Base-by-base conservation (phyloP, 2,888 invertebrate genomes). In the Drosophila nr. perissopoda region DNA sequence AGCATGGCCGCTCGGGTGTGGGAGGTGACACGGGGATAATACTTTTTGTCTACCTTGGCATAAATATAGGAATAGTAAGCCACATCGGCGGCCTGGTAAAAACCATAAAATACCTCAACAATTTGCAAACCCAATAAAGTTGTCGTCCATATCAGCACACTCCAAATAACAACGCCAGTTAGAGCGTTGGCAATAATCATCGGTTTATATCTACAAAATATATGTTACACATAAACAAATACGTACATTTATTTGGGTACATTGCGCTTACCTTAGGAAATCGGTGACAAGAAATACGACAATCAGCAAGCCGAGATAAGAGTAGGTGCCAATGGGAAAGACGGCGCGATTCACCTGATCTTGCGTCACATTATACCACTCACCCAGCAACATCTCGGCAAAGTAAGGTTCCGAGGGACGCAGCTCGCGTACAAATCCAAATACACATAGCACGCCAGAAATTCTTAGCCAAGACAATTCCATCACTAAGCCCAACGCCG, bases 51-150 rank as follows among this genome's bases (percentile, higher is more conserved):
- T 4, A 97, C 96, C 93, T 96, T 97, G 27, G 98, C 97, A 93
- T 98, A 99, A 80, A 98, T 97, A 90, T 99, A 99, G 0, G 98
- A 97, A 90, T 96, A 97, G 92, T 98, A 99, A 0, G 98, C 98
- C 3, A 99, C 96, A 93, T 98, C 98, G 2, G 97, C 95, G 0
- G 98, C 97, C 92, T 96, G 95, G 90, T 97, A 97, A 18, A 97
- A 94, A 1, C 98, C 98, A 92, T 97, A 98, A 78, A 95, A 94
- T 40, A 95, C 94, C 94, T 97, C 94, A 62, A 95, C 93, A 64
- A 94, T 94, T 94, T 97, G 96, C 90, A 98, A 94, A 86, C 95
- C 95, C 74, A 94, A 89, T 76, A 98, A 92, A 40, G 95, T 95
- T 61, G 94, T 94, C 1, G 97, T 97, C 95, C 97, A 96, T 66